Percentiles rank a stretch among this genome's conserved stretches.
Conservation (phyloP, 1,140 invertebrate species). For the Diorhabda sublineata region DNA sequence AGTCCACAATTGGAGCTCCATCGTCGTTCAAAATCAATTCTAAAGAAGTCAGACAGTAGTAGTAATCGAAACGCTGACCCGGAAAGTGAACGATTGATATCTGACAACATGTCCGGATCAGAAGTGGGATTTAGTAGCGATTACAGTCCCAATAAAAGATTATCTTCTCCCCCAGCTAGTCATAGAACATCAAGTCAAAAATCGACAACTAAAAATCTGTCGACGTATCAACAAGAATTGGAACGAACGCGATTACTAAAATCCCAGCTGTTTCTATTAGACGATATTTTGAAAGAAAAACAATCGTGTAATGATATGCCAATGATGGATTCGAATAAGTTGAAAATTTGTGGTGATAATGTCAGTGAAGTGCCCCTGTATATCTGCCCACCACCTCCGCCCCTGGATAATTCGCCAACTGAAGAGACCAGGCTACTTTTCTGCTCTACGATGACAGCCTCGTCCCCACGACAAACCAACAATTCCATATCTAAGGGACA, state of each 20-base stretch:
- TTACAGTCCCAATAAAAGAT: slow-evolving; percentile 47
- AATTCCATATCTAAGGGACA: slow-evolving; percentile 35
- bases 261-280: slow-evolving; percentile 41
- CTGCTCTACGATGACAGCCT: slow-evolving; percentile 32
- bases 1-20: slow-evolving; percentile 61
- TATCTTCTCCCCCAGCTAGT: slow-evolving; percentile 44
- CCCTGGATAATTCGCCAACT: slow-evolving; percentile 52
- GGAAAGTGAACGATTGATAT: slow-evolving; percentile 73
- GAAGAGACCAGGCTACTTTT: slow-evolving; percentile 53
- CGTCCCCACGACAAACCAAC: slow-evolving; percentile 30
- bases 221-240: slow-evolving; percentile 44
- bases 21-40: slow-evolving; percentile 68
- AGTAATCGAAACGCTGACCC: slow-evolving; percentile 54
- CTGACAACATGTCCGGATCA: slow-evolving; percentile 55
- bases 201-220: slow-evolving; percentile 48
- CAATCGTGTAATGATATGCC: slow-evolving; percentile 48
- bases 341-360: slow-evolving; percentile 30
- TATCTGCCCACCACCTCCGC: slow-evolving; percentile 51
- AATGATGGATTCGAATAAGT: slow-evolving; percentile 46
- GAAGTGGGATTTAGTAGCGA: slow-evolving; percentile 43
- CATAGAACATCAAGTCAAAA: slow-evolving; percentile 48
- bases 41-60: slow-evolving; percentile 66
- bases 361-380: slow-evolving; percentile 45
- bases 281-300: slow-evolving; percentile 50
- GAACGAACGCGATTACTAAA: slow-evolving; percentile 35